These are phyloP conservation scores for Perdita meconis DNA, from an alignment of 2,888 invertebrate species.

Conservation along the genomic window DNA sequence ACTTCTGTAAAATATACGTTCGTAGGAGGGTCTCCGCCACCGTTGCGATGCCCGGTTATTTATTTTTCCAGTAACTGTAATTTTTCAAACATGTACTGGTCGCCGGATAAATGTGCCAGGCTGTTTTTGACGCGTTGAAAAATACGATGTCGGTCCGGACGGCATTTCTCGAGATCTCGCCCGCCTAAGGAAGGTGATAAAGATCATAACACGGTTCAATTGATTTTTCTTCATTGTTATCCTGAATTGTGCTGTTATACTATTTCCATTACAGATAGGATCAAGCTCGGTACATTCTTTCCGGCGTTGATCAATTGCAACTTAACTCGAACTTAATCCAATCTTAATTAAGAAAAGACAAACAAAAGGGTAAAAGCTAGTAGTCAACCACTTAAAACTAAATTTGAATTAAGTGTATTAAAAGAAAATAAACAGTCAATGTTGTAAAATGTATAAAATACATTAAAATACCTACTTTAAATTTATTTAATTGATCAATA, in stretches of 20 bases:
- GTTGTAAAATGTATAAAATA: too few relatives aligned
- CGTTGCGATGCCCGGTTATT: slow-evolving; percentile 75
- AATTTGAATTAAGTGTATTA: too few relatives aligned
- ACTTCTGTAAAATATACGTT: slow-evolving; percentile 76
- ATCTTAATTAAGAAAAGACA: too few relatives aligned
- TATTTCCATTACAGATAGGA: not conserved
- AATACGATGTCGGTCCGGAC: slow-evolving; percentile 75
- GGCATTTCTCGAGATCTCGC: slow-evolving; percentile 70
- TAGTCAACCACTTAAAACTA: too few relatives aligned
- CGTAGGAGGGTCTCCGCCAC: slow-evolving; percentile 71
- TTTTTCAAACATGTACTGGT: slow-evolving; percentile 78
- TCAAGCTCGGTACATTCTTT: not conserved
- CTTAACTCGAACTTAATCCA: too few relatives aligned
- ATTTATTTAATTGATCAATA: too few relatives aligned
- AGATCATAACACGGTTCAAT: slow-evolving; percentile 70
- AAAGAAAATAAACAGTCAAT: too few relatives aligned
- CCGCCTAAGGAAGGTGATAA: slow-evolving; percentile 66
- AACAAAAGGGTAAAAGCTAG: too few relatives aligned
- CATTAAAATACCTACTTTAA: too few relatives aligned
- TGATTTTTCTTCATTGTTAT: slow-evolving; percentile 73
- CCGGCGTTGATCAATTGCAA: too few relatives aligned
- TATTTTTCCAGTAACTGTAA: slow-evolving; percentile 81
- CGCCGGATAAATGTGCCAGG: slow-evolving; percentile 80
- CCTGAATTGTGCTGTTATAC: slow-evolving; percentile 31
- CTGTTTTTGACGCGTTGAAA: slow-evolving; percentile 81